Base-by-base conservation (phyloP, 2,888 invertebrate species). In the Rotaria sp. region DNA sequence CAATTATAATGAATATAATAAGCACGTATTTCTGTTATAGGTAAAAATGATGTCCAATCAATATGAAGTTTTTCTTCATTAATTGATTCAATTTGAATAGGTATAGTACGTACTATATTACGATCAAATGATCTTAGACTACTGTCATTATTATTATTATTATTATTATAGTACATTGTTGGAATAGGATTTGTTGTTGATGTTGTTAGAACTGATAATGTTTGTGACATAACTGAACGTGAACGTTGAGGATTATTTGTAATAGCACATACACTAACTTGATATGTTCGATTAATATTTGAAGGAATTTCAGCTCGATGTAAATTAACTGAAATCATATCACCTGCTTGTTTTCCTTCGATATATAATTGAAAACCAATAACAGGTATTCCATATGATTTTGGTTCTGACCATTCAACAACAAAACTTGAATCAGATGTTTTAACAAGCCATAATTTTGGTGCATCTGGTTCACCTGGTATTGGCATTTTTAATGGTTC, bases 391-490 rank as follows among this genome's bases (percentile, higher is more conserved):
- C 80, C 80, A n/a, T 89, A 90, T 45, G 90, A 87, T 74, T 89
- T 88, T 24, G 91, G 91, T 87, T 91, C 91, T 15, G 90, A 90
- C 91, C 91, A 91, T 87, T 91, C 90, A 57, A 91, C 89, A 41
- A 89, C 89, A 88, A 91, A 90, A 88, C 90, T 90, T 85, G 90
- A 89, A 11, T 89, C 88, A 50, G 89, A 89, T 59, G 89, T 88
- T 30, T 90, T 89, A 75, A 89, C 88, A 7, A 90, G 88, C 89
- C 90, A 91, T 86, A 91, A 89, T 85, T 90, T 89, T 7, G 91
- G 91, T 11, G 90, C 88, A 87, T 91, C 91, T 15, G 91, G 91
- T 15, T 90, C 89, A 2, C 91, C 91, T 3, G 91, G 91, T 15
- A 90, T 89, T 38, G 85, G 85, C 88, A 90, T 45, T 80, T 45